Conservation (phyloP, 2,797 vertebrate species). For the Delichon dasypus region DNA sequence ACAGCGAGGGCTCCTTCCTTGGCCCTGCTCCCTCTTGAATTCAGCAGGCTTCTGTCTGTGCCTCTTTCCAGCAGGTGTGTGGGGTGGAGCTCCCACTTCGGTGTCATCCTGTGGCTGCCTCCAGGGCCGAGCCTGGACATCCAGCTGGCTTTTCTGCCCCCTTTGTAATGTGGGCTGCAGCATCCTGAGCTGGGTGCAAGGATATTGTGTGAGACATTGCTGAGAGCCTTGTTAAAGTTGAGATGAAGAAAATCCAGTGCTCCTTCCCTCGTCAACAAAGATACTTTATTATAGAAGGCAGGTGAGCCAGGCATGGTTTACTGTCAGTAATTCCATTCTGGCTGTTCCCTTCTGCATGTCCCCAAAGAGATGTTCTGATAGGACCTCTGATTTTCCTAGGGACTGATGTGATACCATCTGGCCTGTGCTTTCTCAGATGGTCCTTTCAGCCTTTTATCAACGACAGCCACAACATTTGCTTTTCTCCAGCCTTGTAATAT, state of each 20-base stretch:
- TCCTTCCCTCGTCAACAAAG: background rate
- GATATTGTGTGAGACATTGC: background rate
- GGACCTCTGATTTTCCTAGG: background rate
- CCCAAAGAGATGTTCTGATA: background rate
- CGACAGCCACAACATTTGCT: background rate
- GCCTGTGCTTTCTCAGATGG: background rate
- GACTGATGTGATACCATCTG: background rate
- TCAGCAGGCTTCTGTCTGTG: background rate
- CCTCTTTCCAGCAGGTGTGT: rapidly evolving
- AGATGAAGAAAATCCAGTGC: background rate
- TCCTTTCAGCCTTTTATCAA: background rate
- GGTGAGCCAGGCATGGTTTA: background rate
- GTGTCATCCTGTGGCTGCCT: background rate
- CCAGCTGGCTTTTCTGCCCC: background rate
- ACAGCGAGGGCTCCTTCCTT: background rate
- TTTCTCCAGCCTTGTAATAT: background rate
- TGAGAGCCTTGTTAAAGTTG: background rate
- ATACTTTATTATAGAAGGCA: background rate
- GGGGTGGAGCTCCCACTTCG: background rate
- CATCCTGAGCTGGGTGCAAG: background rate
- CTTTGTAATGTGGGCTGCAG: background rate
- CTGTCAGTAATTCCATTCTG: background rate
- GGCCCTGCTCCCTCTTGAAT: background rate
- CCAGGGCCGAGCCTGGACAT: background rate
- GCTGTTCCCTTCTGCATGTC: background rate